These are phyloP conservation scores for Actias luna DNA, from an alignment of 2,888 invertebrate species.

Conservation along the genomic window DNA sequence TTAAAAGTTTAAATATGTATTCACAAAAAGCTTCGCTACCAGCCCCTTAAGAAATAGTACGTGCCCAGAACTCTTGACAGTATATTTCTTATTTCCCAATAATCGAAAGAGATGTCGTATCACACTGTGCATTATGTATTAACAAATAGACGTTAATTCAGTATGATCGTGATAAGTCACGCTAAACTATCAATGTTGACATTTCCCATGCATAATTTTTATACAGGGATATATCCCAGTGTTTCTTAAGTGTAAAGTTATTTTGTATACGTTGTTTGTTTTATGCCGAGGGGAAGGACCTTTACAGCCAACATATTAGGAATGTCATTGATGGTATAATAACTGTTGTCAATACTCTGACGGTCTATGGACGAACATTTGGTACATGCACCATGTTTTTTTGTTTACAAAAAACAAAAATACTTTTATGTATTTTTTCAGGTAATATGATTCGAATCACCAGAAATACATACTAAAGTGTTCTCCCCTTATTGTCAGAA, in stretches of 20 bases:
- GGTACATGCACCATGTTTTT: no score
- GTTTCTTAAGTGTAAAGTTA: background rate
- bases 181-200: constrained; percentile 20
- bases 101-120: constrained; percentile 1
- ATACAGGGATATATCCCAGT: background rate
- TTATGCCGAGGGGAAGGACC: background rate
- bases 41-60: constrained; percentile 32
- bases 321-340: no score
- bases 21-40: background rate
- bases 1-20: no score
- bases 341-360: no score
- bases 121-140: constrained; percentile 5
- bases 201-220: background rate
- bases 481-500: no score
- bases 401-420: no score
- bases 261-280: background rate
- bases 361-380: no score
- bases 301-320: background rate
- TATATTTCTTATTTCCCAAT: background rate
- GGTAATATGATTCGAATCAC: no score
- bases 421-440: no score
- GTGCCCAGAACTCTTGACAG: constrained; percentile 23
- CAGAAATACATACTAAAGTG: no score
- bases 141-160: constrained; percentile 3
- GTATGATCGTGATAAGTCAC: constrained; percentile 9